phyloP scores from a whole-genome alignment of 2,113 vertebrate species.

The Scortum barcoo region DNA sequence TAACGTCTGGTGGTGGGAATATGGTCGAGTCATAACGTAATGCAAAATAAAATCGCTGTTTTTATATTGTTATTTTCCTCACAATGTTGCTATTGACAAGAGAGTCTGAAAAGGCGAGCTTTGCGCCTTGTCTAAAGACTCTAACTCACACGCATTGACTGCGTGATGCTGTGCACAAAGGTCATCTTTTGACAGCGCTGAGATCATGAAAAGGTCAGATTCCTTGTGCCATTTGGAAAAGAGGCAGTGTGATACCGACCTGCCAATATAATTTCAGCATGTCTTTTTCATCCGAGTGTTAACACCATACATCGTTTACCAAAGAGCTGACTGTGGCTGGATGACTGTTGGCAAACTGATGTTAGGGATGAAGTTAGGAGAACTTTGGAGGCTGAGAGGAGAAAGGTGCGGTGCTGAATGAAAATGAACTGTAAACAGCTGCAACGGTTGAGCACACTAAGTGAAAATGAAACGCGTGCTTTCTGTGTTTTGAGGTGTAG shows the following conservation, averaged over 20 bases:
- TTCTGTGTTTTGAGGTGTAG: slow-evolving; percentile 26
- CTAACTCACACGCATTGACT: slow-evolving; percentile 47
- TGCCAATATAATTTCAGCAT: slow-evolving; percentile 77
- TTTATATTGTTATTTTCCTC: slow-evolving; percentile 17
- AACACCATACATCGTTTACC: slow-evolving; percentile 60
- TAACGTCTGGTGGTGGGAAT: background rate
- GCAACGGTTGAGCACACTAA: slow-evolving; percentile 26
- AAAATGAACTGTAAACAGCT: slow-evolving; percentile 31
- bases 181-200: slow-evolving; percentile 76
- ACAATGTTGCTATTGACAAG: slow-evolving; percentile 44
- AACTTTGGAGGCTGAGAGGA: slow-evolving; percentile 35
- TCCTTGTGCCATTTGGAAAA: slow-evolving; percentile 79
- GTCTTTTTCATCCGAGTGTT: slow-evolving; percentile 70
- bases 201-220: slow-evolving; percentile 79
- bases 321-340: slow-evolving; percentile 41
- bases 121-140: slow-evolving; percentile 59
- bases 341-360: slow-evolving; percentile 17
- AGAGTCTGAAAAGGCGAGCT: slow-evolving; percentile 36
- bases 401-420: slow-evolving; percentile 12
- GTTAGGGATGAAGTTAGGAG: slow-evolving; percentile 21
- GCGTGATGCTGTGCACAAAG: slow-evolving; percentile 73
- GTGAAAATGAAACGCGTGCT: background rate
- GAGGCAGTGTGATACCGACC: slow-evolving; percentile 73
- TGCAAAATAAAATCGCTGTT: background rate
- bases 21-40: background rate